A percentile compares a stretch with the other conserved stretches of the same genome.
Evolutionary conservation across 2,113 vertebrate genomes (phyloP).

Genomic region (Pardalotus punctatus): DNA sequence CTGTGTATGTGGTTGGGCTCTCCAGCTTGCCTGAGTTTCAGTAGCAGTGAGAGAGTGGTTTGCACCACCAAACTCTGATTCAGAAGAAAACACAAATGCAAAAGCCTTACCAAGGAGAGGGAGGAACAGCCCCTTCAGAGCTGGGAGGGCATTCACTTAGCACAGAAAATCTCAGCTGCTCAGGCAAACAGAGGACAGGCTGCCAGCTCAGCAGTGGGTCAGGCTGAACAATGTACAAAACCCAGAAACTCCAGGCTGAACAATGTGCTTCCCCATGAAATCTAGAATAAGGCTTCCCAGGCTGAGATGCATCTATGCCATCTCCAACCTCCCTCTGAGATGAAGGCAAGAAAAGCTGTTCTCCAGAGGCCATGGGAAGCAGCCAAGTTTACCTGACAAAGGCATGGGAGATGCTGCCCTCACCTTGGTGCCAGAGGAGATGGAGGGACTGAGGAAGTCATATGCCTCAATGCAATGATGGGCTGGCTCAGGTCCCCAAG

Average conservation of each 20-base stretch:
- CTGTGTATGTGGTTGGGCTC: neutral
- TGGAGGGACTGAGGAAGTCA: neutral
- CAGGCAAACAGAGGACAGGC: neutral
- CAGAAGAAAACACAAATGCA: neutral
- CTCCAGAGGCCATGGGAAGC: neutral
- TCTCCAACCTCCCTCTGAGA: neutral
- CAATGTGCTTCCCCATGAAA: fast-evolving
- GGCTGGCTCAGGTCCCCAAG: neutral
- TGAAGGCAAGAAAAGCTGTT: neutral
- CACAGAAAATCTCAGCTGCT: neutral
- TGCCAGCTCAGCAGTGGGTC: neutral
- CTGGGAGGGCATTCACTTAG: neutral
- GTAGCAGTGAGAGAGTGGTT: neutral
- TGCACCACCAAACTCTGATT: neutral
- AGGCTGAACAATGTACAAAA: neutral
- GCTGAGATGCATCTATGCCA: neutral
- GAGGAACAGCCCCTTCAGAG: neutral
- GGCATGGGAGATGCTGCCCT: neutral
- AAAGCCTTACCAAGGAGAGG: neutral
- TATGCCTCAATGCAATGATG: fast-evolving
- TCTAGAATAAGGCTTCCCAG: neutral
- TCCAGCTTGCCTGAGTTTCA: neutral
- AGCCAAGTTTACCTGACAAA: neutral
- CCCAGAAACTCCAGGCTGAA: neutral
- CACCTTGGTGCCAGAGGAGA: neutral